Percentiles rank a stretch among this genome's conserved stretches.
Conservation (phyloP, 2,888 invertebrate genomes). For the Ochlodes sylvanus region DNA sequence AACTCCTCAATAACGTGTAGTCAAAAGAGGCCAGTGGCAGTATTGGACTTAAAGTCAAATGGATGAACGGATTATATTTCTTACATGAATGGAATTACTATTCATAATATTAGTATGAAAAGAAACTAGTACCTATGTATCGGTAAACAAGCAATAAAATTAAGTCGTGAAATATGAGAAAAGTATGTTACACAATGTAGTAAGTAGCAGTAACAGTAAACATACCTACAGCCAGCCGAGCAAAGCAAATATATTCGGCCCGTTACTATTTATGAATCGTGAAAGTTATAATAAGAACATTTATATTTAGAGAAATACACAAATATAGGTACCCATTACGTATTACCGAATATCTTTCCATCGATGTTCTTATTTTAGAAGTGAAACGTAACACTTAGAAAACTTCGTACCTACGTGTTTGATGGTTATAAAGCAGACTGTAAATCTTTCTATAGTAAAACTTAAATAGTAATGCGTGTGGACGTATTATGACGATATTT, state of each 20-base stretch:
- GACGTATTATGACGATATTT: no score
- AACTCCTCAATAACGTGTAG: no score
- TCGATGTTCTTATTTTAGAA: constrained; percentile 55
- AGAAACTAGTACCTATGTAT: background rate
- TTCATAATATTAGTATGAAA: background rate
- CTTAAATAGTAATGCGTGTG: no score
- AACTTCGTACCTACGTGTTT: background rate
- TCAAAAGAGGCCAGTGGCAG: no score
- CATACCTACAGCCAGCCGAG: background rate
- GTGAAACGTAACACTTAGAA: background rate
- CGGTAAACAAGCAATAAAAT: background rate
- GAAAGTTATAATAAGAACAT: constrained; percentile 51
- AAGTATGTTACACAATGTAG: background rate
- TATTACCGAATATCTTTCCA: constrained; percentile 49
- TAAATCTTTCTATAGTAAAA: no score
- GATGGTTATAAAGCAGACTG: no score
- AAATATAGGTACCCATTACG: constrained; percentile 42
- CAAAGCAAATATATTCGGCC: constrained; percentile 2
- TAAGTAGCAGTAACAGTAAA: background rate
- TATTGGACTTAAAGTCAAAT: no score
- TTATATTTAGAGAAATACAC: constrained; percentile 68
- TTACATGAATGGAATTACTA: no score
- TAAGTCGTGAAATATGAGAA: background rate
- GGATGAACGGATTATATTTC: no score
- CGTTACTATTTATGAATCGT: constrained; percentile 19